A percentile compares a stretch with the other conserved stretches of the same genome.
Evolutionary conservation across 2,113 vertebrate genomes (phyloP).

Genomic region (Mobula hypostoma): DNA sequence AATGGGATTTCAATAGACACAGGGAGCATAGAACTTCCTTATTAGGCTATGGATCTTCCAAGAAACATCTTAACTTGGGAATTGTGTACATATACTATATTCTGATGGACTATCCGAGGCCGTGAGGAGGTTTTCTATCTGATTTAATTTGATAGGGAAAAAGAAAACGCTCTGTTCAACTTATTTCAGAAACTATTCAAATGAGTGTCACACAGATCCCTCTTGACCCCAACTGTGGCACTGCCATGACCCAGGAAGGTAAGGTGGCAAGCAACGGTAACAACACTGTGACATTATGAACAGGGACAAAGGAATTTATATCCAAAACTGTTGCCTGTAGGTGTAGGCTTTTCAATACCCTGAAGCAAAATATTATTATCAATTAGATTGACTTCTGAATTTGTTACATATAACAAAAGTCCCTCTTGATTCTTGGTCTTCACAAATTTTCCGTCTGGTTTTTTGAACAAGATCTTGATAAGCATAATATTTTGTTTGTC

Average conservation of each 20-base stretch:
- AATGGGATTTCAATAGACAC: neutral
- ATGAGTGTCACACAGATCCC: too few relatives aligned
- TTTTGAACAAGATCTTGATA: neutral
- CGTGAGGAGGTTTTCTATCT: neutral
- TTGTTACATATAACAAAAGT: neutral
- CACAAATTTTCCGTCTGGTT: neutral
- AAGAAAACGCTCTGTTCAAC: neutral
- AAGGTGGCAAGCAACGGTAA: neutral
- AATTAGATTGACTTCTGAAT: neutral
- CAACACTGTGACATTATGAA: neutral
- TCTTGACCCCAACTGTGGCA: neutral
- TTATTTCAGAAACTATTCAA: neutral
- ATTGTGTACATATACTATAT: neutral
- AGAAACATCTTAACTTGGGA: neutral
- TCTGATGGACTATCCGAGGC: neutral
- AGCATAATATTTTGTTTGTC: neutral
- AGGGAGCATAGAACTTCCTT: neutral
- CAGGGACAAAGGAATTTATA: neutral
- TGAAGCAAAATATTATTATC: neutral
- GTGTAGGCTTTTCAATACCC: neutral
- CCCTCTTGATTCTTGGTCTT: neutral
- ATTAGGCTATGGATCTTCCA: neutral
- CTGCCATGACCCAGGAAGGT: neutral
- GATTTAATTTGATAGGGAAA: neutral
- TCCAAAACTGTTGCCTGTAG: neutral